phyloP scores from a whole-genome alignment of 2,113 vertebrate species.

The Triplophysa rosa region DNA sequence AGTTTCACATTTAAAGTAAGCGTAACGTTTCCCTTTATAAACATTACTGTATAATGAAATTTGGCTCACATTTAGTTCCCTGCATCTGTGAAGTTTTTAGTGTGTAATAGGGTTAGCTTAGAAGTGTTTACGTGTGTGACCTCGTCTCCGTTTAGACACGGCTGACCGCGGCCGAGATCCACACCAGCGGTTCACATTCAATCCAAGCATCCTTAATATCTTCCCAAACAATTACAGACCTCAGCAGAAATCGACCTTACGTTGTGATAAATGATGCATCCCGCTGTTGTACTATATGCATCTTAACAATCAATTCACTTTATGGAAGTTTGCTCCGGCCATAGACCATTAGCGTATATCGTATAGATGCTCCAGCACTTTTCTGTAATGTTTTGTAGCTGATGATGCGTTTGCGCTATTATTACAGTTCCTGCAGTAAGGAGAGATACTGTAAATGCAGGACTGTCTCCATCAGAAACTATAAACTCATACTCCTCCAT shows the following conservation, averaged over 20 bases:
- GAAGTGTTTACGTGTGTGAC: conserved; percentile 11
- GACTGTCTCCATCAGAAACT: background rate
- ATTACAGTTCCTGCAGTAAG: background rate
- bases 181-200: background rate
- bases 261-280: conserved; percentile 25
- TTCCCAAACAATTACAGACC: conserved; percentile 27
- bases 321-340: background rate
- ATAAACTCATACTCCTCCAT: background rate
- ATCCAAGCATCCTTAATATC: conserved; percentile 11
- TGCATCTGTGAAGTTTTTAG: too few relatives aligned
- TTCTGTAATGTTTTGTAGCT: background rate
- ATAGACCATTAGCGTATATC: conserved; percentile 14
- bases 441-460: background rate
- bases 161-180: background rate
- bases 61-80: too few relatives aligned
- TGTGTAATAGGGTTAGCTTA: conserved; percentile 16
- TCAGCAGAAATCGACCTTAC: conserved; percentile 21
- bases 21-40: too few relatives aligned
- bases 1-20: too few relatives aligned
- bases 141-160: background rate
- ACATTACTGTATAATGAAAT: too few relatives aligned
- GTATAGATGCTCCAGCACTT: background rate
- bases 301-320: conserved; percentile 27
- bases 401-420: background rate
- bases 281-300: conserved; percentile 2